These are phyloP conservation scores for Ethmia dodecea DNA, from an alignment of 2,888 invertebrate species.

Conservation along the genomic window DNA sequence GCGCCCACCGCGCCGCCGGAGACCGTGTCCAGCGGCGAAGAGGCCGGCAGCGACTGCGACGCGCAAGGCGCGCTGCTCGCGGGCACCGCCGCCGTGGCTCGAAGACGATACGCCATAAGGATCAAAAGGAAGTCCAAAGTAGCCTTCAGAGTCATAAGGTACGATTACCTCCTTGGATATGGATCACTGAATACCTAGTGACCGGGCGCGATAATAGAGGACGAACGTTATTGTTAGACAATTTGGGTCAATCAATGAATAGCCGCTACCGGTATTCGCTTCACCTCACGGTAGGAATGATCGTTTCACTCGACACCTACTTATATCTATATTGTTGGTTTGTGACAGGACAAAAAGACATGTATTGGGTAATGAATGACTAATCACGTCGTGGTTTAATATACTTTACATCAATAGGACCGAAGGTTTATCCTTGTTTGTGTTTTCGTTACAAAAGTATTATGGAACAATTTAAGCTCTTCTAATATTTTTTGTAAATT, in stretches of 20 bases:
- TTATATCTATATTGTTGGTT: too few species aligned
- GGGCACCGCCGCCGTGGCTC: conserved; percentile 60
- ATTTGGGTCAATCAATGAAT: conserved; percentile 65
- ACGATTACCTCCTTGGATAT: too few species aligned
- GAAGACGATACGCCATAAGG: conserved; percentile 68
- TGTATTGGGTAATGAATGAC: too few species aligned
- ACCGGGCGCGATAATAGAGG: conserved; percentile 24
- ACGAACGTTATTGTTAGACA: conserved; percentile 50
- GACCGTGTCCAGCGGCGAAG: conserved; percentile 35
- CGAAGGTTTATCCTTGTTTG: too few species aligned
- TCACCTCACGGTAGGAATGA: conserved; percentile 1
- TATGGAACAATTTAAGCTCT: too few species aligned
- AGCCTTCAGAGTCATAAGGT: conserved; percentile 62
- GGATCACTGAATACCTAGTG: conserved; percentile 2
- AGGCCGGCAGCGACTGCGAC: conserved; percentile 35
- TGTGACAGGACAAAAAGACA: too few species aligned
- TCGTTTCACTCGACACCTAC: neutral
- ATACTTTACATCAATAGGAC: too few species aligned
- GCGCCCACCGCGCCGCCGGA: conserved; percentile 11
- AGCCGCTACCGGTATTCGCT: conserved; percentile 2
- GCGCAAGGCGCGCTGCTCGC: conserved; percentile 55
- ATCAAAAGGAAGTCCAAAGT: conserved; percentile 65
- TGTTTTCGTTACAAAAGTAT: too few species aligned
- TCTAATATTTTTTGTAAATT: too few species aligned
- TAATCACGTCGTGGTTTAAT: too few species aligned